Percentiles rank a stretch among this genome's conserved stretches.
Conservation (phyloP, 1,140 invertebrate genomes). For the Halesus radiatus region DNA sequence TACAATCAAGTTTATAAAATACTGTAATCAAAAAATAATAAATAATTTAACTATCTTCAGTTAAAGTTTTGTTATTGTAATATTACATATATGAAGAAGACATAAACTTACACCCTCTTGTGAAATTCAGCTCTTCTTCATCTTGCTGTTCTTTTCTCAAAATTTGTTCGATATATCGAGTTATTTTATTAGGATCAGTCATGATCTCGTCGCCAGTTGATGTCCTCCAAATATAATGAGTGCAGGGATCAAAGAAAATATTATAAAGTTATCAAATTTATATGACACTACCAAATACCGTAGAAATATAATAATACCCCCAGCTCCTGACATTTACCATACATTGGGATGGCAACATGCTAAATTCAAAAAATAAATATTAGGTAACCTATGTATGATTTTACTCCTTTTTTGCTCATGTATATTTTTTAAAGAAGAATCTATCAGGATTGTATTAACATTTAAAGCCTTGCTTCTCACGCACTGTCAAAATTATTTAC, state of each 20-base stretch:
- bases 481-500: too few relatives aligned
- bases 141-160: conserved; percentile 27
- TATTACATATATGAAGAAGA: not conserved
- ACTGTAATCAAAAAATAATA: conserved; percentile 1
- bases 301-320: too few relatives aligned
- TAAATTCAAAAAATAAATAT: too few relatives aligned
- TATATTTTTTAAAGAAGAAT: too few relatives aligned
- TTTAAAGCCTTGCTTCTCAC: too few relatives aligned
- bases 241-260: not conserved
- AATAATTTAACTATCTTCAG: not conserved
- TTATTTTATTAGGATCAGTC: not conserved
- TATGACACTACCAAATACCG: too few relatives aligned
- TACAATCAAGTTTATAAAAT: not conserved
- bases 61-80: not conserved
- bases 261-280: not conserved
- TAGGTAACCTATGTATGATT: too few relatives aligned
- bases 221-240: not conserved
- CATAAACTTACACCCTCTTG: conserved; percentile 20
- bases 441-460: too few relatives aligned
- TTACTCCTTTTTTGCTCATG: too few relatives aligned
- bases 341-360: too few relatives aligned
- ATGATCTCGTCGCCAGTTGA: not conserved
- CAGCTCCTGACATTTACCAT: too few relatives aligned
- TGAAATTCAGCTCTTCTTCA: conserved; percentile 26
- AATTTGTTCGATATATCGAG: not conserved